Conservation (phyloP, 2,113 vertebrate genomes). For the Podarcis muralis region DNA sequence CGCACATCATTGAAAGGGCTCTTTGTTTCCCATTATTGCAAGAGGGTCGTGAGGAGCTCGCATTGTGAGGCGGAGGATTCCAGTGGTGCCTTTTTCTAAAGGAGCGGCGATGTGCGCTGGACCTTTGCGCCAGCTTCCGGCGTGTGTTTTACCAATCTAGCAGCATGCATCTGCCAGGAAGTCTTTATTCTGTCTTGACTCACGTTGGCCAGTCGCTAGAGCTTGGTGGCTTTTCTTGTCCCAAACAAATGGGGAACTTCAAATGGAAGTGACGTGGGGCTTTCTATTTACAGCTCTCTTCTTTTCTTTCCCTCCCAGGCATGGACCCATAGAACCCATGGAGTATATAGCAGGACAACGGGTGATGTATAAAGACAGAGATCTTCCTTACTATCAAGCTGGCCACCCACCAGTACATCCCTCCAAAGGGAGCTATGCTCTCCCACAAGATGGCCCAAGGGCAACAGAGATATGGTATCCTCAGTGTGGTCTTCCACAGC, state of each 20-base stretch:
- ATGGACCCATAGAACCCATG: conserved; percentile 81
- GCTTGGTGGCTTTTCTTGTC: conserved; percentile 52
- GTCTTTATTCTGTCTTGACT: conserved; percentile 54
- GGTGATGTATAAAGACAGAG: conserved; percentile 80
- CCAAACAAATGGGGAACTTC: conserved; percentile 46
- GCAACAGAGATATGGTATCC: conserved; percentile 81
- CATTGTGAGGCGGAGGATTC: conserved; percentile 51
- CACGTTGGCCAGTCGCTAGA: conserved; percentile 42
- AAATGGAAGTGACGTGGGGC: background rate
- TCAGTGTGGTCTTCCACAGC: conserved; percentile 80
- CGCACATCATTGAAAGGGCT: conserved; percentile 56
- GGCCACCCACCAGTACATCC: conserved; percentile 74
- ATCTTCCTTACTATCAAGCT: conserved; percentile 80
- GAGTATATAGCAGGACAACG: conserved; percentile 84
- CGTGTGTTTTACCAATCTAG: conserved; percentile 28
- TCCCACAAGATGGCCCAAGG: conserved; percentile 54
- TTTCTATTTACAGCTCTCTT: conserved; percentile 51
- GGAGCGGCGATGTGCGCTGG: conserved; percentile 42
- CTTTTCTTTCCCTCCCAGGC: conserved; percentile 75
- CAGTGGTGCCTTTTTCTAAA: conserved; percentile 59
- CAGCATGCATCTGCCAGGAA: conserved; percentile 54
- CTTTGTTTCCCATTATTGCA: conserved; percentile 66
- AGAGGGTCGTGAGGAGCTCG: conserved; percentile 50
- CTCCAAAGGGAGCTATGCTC: conserved; percentile 78
- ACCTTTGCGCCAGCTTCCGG: conserved; percentile 44